Evolutionary conservation across 2,113 vertebrate genomes (phyloP).

Genomic region (Porphyrio hochstetteri): DNA sequence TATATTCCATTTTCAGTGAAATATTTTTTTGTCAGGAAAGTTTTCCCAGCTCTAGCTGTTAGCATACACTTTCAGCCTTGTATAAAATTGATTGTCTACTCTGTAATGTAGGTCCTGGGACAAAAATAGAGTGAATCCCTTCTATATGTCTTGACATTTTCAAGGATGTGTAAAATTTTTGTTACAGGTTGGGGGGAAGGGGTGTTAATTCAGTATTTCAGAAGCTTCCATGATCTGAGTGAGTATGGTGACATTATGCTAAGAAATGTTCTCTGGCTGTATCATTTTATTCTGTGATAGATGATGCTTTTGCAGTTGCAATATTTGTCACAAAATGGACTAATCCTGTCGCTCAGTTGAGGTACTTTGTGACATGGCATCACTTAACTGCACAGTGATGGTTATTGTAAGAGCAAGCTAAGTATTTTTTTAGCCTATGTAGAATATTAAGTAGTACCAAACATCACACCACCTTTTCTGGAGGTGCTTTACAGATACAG

Average conservation of each 20-base stretch:
- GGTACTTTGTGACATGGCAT: background rate
- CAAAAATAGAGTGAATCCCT: conserved; percentile 15
- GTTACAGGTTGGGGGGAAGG: background rate
- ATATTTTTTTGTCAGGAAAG: background rate
- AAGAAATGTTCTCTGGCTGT: background rate
- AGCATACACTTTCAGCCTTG: background rate
- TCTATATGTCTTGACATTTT: background rate
- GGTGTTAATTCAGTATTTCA: conserved; percentile 2
- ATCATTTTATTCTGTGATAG: background rate
- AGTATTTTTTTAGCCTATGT: background rate
- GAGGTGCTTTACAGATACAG: background rate
- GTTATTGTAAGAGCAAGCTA: conserved; percentile 13
- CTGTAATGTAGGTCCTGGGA: background rate
- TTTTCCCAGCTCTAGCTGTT: background rate
- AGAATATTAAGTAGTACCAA: conserved; percentile 18
- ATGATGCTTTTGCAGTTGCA: background rate
- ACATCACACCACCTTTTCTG: conserved; percentile 9
- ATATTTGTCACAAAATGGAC: background rate
- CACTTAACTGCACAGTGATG: background rate
- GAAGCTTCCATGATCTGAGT: background rate
- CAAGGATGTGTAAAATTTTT: background rate
- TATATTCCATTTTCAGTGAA: background rate
- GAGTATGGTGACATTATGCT: background rate
- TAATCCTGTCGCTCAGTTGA: background rate
- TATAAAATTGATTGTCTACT: background rate